phyloP scores from a whole-genome alignment of 2,113 vertebrate species.

The Nettapus auritus region DNA sequence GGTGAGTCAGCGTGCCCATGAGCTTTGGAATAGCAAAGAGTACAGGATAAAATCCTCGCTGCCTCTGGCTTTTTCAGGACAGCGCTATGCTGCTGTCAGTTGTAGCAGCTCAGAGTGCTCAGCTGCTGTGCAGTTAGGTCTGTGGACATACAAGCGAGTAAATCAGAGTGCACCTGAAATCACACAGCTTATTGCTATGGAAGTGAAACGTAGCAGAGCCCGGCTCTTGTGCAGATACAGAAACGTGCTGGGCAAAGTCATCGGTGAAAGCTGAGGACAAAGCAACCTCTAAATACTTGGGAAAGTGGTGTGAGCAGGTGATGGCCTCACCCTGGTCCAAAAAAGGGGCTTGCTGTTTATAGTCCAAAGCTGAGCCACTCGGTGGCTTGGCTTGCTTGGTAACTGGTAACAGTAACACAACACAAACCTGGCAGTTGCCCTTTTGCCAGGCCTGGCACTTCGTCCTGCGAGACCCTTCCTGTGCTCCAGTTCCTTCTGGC shows the following conservation, averaged over 20 bases:
- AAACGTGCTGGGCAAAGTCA: background rate
- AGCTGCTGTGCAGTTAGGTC: background rate
- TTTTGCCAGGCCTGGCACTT: background rate
- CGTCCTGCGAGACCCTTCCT: background rate
- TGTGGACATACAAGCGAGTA: background rate
- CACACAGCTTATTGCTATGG: background rate
- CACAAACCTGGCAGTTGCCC: background rate
- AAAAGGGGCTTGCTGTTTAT: slow-evolving; percentile 46
- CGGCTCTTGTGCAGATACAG: background rate
- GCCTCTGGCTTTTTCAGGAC: background rate
- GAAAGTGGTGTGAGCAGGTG: slow-evolving; percentile 27
- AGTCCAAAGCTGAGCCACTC: background rate
- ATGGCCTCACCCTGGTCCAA: background rate
- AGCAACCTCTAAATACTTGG: background rate
- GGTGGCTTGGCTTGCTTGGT: background rate
- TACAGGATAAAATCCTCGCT: background rate
- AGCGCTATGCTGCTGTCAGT: background rate
- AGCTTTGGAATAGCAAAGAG: background rate
- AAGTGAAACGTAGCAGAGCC: background rate
- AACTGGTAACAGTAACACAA: slow-evolving; percentile 27
- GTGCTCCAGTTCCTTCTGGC: background rate
- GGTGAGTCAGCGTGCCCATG: background rate
- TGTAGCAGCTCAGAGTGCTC: background rate
- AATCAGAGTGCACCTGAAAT: background rate
- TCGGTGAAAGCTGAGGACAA: background rate